Evolutionary conservation across 2,797 vertebrate genomes (phyloP).

Genomic region (Scarus forsteni): DNA sequence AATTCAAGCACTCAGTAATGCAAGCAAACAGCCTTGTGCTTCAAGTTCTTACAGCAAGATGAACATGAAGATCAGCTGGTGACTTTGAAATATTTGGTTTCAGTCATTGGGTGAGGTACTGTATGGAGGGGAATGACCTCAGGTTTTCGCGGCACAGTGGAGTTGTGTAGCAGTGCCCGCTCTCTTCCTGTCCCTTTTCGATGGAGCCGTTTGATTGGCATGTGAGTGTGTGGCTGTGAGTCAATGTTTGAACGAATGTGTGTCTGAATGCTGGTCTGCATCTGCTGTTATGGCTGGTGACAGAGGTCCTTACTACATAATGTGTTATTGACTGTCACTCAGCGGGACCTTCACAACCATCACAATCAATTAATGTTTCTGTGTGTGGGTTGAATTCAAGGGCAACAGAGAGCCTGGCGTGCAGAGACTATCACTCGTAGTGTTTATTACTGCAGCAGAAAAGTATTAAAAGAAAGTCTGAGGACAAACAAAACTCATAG

Average conservation of each 20-base stretch:
- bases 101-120: conserved; percentile 36
- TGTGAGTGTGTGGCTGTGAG: conserved; percentile 10
- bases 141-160: conserved; percentile 27
- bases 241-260: neutral
- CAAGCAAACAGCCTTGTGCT: conserved; percentile 39
- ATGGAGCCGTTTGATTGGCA: conserved; percentile 42
- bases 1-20: conserved; percentile 3
- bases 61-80: conserved; percentile 13
- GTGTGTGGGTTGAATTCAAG: conserved; percentile 50
- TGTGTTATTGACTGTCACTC: conserved; percentile 63
- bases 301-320: conserved; percentile 45
- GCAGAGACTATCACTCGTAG: conserved; percentile 5
- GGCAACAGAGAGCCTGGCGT: conserved; percentile 28
- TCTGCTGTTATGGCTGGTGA: conserved; percentile 41
- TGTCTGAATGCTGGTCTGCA: conserved; percentile 11
- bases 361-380: conserved; percentile 61
- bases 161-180: conserved; percentile 28
- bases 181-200: conserved; percentile 22
- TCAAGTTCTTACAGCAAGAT: conserved; percentile 27
- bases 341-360: conserved; percentile 62
- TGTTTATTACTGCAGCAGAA: conserved; percentile 1
- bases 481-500: neutral
- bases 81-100: conserved; percentile 61
- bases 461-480: conserved; percentile 3
- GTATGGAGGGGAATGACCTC: conserved; percentile 14